Conservation (phyloP, 2,113 vertebrate genomes). For the Corythoichthys intestinalis region DNA sequence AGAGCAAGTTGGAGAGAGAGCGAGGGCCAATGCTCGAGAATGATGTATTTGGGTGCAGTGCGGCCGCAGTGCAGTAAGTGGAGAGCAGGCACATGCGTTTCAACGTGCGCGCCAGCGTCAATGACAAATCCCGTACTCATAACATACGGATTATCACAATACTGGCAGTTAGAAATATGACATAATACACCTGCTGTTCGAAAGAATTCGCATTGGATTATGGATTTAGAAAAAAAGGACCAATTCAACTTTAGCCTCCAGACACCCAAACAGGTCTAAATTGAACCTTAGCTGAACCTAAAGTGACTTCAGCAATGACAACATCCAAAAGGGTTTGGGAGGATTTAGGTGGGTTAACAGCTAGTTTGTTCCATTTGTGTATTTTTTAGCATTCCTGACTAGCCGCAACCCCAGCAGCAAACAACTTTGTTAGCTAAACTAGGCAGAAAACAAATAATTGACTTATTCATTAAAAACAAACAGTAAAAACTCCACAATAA, state of each 20-base stretch:
- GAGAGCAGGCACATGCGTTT: conserved; percentile 49
- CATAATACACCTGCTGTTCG: conserved; percentile 41
- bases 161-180: conserved; percentile 33
- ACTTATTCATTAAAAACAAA: background rate
- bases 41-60: conserved; percentile 50
- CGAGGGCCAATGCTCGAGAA: background rate
- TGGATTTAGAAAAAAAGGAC: background rate
- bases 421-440: background rate
- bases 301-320: conserved; percentile 21
- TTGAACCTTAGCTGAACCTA: conserved; percentile 15
- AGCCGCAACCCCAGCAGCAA: background rate
- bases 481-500: too few species aligned
- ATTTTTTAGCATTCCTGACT: conserved; percentile 2
- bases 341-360: too few species aligned
- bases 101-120: conserved; percentile 58
- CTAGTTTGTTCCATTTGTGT: too few species aligned
- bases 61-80: conserved; percentile 61
- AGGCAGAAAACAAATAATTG: background rate
- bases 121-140: conserved; percentile 56
- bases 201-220: background rate
- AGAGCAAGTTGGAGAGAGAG: background rate
- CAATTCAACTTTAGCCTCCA: background rate
- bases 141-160: conserved; percentile 30
- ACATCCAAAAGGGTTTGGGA: conserved; percentile 20
- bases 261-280: conserved; percentile 2